Conservation (phyloP, 2,888 invertebrate genomes). For the Scaeva pyrastri region DNA sequence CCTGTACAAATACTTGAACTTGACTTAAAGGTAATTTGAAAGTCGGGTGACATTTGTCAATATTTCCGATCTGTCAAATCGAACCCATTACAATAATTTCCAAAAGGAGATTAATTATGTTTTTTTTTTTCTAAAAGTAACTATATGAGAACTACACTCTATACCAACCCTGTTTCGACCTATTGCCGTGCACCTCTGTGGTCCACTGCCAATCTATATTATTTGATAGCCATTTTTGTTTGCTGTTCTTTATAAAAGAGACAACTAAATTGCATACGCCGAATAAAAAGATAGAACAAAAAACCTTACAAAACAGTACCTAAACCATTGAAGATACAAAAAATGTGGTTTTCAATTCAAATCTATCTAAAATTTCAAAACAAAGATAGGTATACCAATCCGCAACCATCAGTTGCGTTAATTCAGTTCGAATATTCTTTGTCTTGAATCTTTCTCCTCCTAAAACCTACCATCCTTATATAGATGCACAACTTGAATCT, state of each 20-base stretch:
- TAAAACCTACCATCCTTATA: background rate
- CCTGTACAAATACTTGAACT: no score
- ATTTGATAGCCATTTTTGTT: slow-evolving; percentile 1
- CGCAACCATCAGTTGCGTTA: slow-evolving; percentile 41
- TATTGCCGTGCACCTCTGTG: background rate
- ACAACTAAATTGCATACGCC: slow-evolving; percentile 10
- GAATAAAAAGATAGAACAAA: background rate
- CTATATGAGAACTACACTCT: no score
- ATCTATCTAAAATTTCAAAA: slow-evolving; percentile 12
- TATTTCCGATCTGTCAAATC: no score
- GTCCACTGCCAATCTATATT: background rate
- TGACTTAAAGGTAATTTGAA: no score
- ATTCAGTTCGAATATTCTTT: slow-evolving; percentile 52
- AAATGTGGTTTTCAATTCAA: slow-evolving; percentile 30
- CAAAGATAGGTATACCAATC: no score
- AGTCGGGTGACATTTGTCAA: no score
- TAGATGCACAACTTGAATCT: slow-evolving; percentile 1
- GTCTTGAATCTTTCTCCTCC: slow-evolving; percentile 19
- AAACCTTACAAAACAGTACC: background rate
- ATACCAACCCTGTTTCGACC: no score
- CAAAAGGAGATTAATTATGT: no score
- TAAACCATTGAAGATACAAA: slow-evolving; percentile 4
- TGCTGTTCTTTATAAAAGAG: background rate
- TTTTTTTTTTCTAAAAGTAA: no score
- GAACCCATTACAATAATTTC: no score